Evolutionary conservation across 2,113 vertebrate species (phyloP).

Genomic region (Xenopus borealis): DNA sequence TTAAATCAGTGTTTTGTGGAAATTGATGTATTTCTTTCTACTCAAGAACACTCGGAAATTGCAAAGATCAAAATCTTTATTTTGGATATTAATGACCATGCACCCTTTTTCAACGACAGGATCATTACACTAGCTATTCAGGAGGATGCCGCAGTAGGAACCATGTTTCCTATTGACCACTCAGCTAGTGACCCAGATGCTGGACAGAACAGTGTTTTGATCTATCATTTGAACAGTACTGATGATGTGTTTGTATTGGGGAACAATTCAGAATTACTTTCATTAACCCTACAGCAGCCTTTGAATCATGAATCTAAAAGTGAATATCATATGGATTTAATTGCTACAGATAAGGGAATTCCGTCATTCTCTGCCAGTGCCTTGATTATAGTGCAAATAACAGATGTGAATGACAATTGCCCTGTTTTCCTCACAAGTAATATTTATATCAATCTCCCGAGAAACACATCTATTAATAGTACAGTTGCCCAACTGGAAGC

Average conservation of each 20-base stretch:
- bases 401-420: conserved; percentile 33
- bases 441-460: conserved; percentile 5
- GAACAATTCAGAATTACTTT: neutral
- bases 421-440: conserved; percentile 7
- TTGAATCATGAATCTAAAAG: conserved; percentile 27
- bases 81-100: conserved; percentile 32
- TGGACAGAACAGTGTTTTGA: conserved; percentile 2
- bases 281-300: conserved; percentile 4
- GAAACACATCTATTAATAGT: neutral
- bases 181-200: conserved; percentile 23
- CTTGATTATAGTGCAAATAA: conserved; percentile 6
- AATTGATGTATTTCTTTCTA: conserved; percentile 27
- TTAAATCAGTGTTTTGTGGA: conserved; percentile 11
- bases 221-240: conserved; percentile 5
- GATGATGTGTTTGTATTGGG: conserved; percentile 17
- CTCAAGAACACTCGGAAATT: conserved; percentile 28
- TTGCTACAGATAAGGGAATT: conserved; percentile 12
- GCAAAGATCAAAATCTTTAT: conserved; percentile 26
- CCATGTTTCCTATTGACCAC: conserved; percentile 24
- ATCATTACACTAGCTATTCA: conserved; percentile 9
- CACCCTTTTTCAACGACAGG: conserved; percentile 23
- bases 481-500: conserved; percentile 23
- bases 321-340: conserved; percentile 22
- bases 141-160: conserved; percentile 19
- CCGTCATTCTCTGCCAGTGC: conserved; percentile 24